Evolutionary conservation across 2,888 invertebrate species (phyloP), one percentile per base, ranked within the genome.

Genomic region (Melangyna quadrimaculata): DNA sequence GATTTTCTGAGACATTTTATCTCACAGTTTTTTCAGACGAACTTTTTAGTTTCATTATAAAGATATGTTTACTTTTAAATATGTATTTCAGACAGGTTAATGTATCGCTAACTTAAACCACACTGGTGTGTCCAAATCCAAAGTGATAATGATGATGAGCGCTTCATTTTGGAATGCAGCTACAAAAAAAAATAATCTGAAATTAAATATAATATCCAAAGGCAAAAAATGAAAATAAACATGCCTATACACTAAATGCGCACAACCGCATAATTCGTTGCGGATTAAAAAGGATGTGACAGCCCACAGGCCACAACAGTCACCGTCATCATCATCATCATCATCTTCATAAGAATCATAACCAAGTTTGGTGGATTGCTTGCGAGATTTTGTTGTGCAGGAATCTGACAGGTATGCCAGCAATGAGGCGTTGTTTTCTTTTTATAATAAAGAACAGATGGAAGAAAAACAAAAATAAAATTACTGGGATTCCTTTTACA

Each of bases 231-330:
- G n/a, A n/a, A n/a, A 55, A 6, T 3, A 37, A 22, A 59, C n/a
- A 57, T 35, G 19, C n/a, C n/a, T n/a, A n/a, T n/a, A n/a, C 17
- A 40, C 35, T 59, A 40, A 63, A 70, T 75, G 61, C n/a, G 19
- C 63, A 71, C 19, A 78, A 69, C 72, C 78, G 27, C 72, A 72
- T 69, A 45, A 82, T 78, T 82, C 24, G 78, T 78, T 77, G 77
- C 55, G 72, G 78, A 82, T 82, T 82, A 83, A 78, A 78, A 78
- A 69, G 82, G 82, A 83, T 40, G 37, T 73, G 72, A 29, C 65
- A 51, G 59, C 29, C 12, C 29, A 32, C 29, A 40, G 10, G 24
- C 73, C 59, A 2, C 57, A 40, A 2, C 57, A 40, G 55, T 32
- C 65, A 59, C 43, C 40, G 57, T 65, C 17, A 29, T 55, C 10